phyloP scores from a whole-genome alignment of 2,888 invertebrate genomes.

The Lacanobia wlatinum region DNA sequence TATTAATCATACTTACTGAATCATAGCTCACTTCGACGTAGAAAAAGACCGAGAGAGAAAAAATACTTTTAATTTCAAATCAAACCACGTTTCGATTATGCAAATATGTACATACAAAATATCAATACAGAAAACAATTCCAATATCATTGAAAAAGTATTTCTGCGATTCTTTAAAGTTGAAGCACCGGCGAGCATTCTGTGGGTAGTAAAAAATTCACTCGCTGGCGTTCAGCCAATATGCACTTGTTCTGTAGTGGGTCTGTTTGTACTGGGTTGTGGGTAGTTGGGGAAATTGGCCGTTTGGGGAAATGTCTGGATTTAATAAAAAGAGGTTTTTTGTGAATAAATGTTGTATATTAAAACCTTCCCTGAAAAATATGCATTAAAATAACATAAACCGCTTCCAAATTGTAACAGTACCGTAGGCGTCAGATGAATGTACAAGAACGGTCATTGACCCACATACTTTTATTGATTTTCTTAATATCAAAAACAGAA shows the following conservation, averaged over 20 bases:
- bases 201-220: constrained; percentile 60
- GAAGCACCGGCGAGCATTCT: constrained; percentile 39
- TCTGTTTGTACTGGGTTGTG: constrained; percentile 15
- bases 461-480: too few relatives aligned
- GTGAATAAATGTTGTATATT: too few relatives aligned
- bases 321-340: too few relatives aligned
- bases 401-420: too few relatives aligned
- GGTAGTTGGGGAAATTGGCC: not conserved
- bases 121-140: constrained; percentile 11
- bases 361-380: too few relatives aligned
- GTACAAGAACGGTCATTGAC: too few relatives aligned
- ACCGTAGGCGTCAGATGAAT: too few relatives aligned
- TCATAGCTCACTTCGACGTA: too few relatives aligned
- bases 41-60: too few relatives aligned
- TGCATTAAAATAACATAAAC: too few relatives aligned
- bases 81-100: not conserved
- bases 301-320: not conserved
- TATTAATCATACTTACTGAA: too few relatives aligned
- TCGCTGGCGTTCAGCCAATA: constrained; percentile 61
- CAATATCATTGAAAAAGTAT: constrained; percentile 22
- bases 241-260: constrained; percentile 44
- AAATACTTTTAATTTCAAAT: not conserved
- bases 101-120: not conserved
- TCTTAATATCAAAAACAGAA: too few relatives aligned
- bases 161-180: constrained; percentile 49